These are phyloP conservation scores for Ophioninae sp. DNA, from an alignment of 2,888 invertebrate genomes.

Conservation along the genomic window DNA sequence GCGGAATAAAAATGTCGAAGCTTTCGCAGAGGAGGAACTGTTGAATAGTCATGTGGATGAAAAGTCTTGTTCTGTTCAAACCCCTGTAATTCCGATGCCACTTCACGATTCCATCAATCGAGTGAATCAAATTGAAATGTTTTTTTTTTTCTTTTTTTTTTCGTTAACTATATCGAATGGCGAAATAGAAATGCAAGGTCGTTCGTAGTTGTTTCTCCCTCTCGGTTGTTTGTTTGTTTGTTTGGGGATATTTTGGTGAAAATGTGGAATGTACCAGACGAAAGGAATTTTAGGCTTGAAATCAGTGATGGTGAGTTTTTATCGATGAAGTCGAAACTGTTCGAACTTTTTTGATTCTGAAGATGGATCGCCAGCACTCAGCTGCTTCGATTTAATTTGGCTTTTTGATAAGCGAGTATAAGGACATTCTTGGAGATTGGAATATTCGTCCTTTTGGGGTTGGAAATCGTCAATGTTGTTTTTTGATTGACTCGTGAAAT, in stretches of 20 bases:
- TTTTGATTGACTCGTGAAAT: background rate
- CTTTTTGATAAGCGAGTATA: no score
- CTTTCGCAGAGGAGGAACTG: conserved; percentile 20
- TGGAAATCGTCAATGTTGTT: background rate
- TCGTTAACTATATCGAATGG: background rate
- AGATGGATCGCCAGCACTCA: no score
- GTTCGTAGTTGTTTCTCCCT: background rate
- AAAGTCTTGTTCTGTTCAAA: conserved; percentile 1
- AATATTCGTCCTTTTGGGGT: no score
- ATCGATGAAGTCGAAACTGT: no score
- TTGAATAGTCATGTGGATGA: conserved; percentile 48
- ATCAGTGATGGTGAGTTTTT: background rate
- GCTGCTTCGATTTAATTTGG: no score
- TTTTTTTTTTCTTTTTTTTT: background rate
- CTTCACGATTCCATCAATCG: conserved; percentile 6
- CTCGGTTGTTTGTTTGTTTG: background rate
- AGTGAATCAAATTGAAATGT: background rate
- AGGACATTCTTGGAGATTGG: no score
- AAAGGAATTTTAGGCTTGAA: background rate
- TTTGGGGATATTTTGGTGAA: background rate
- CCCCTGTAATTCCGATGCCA: background rate
- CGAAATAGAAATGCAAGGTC: background rate
- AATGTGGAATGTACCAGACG: background rate
- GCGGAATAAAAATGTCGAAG: conserved; percentile 11
- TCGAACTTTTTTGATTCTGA: no score